Percentiles rank a stretch among this genome's conserved stretches.
phyloP scores from a whole-genome alignment of 53 echinoderm and acorn worm genomes.

The Actinopyga echinites region DNA sequence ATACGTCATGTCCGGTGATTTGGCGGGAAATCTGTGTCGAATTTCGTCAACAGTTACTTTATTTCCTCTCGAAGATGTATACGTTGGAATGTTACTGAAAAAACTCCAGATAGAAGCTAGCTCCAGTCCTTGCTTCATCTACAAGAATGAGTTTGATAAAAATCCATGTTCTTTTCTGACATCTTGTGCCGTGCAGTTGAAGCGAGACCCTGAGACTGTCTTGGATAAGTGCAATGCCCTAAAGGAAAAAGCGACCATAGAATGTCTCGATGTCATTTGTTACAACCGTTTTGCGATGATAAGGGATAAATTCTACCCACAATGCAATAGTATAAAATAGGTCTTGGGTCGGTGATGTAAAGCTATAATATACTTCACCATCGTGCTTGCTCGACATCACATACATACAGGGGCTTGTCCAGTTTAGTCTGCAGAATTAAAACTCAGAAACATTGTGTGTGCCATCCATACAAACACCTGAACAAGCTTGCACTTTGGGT shows the following conservation, averaged over 20 bases:
- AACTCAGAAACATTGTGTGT: too few relatives aligned
- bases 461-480: too few relatives aligned
- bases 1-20: constrained; percentile 9
- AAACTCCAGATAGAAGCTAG: not conserved
- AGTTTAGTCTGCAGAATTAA: too few relatives aligned
- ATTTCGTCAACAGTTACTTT: not conserved
- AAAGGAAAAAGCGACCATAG: not conserved
- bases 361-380: too few relatives aligned
- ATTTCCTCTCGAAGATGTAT: constrained; percentile 4
- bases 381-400: too few relatives aligned
- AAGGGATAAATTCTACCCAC: not conserved
- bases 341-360: too few relatives aligned
- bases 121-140: not conserved
- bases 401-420: too few relatives aligned
- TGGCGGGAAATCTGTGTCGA: not conserved
- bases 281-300: constrained; percentile 3
- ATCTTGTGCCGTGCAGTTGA: not conserved
- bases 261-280: constrained; percentile 6
- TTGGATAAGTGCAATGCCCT: not conserved
- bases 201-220: not conserved
- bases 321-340: not conserved
- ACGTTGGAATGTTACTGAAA: not conserved
- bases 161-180: not conserved
- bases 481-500: too few relatives aligned
- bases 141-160: not conserved